Percentiles rank a stretch among this genome's conserved stretches.
phyloP scores from a whole-genome alignment of 1,140 invertebrate genomes.

The Pentalonia nigronervosa region DNA sequence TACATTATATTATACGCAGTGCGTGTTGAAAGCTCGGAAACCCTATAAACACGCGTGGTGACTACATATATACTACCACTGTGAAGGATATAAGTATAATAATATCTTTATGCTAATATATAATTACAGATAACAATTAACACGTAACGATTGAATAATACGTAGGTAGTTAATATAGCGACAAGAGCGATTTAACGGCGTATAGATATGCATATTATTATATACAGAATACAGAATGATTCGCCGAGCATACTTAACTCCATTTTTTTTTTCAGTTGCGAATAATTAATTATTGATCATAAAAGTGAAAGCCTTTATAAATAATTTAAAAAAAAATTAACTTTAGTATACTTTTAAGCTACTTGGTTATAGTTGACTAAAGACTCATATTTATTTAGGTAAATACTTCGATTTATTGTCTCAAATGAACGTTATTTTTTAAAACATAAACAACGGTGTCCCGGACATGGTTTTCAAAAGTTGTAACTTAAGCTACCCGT shows the following conservation, averaged over 20 bases:
- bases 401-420: too few relatives aligned
- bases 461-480: too few relatives aligned
- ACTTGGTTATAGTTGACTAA: neutral
- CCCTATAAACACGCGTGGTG: neutral
- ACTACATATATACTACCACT: neutral
- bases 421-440: too few relatives aligned
- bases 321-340: neutral
- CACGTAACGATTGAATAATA: neutral
- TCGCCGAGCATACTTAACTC: neutral
- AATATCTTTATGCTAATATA: neutral
- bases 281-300: neutral
- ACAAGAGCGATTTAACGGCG: neutral
- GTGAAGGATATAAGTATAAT: neutral
- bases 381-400: too few relatives aligned
- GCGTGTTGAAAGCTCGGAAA: neutral
- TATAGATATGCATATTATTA: neutral
- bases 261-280: neutral
- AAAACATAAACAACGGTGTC: too few relatives aligned
- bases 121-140: neutral
- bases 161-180: neutral
- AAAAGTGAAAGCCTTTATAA: neutral
- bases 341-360: neutral
- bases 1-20: neutral
- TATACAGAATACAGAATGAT: neutral
- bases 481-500: too few relatives aligned